phyloP scores from a whole-genome alignment of 2,113 vertebrate species.

The Toxotes chatareus region DNA sequence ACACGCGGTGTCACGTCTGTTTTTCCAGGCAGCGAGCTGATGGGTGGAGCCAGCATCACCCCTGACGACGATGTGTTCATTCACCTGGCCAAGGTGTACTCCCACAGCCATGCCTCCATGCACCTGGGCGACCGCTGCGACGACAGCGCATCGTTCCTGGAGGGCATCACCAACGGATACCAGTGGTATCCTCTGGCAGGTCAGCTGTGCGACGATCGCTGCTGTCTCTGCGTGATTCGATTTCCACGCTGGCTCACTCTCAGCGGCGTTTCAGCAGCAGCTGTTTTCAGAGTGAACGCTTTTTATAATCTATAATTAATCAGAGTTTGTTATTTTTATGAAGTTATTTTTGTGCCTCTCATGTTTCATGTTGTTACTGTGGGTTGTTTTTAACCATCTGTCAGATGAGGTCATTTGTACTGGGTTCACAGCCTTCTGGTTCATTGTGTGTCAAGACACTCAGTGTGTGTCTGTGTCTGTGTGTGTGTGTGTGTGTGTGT shows the following conservation, averaged over 20 bases:
- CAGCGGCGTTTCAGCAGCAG: too few relatives aligned
- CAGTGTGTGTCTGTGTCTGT: too few relatives aligned
- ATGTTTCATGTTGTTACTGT: too few relatives aligned
- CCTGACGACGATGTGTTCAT: slow-evolving; percentile 93
- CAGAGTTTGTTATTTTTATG: too few relatives aligned
- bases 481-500: slow-evolving; percentile 12
- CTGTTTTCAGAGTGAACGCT: too few relatives aligned
- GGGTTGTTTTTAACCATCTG: neutral
- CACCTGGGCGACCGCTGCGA: slow-evolving; percentile 80
- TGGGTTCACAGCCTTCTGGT: too few relatives aligned
- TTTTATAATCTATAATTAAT: too few relatives aligned
- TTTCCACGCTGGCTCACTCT: neutral
- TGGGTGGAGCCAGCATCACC: slow-evolving; percentile 80
- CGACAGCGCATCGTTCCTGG: slow-evolving; percentile 75
- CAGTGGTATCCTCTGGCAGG: slow-evolving; percentile 92
- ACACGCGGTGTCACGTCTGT: too few relatives aligned
- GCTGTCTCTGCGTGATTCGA: too few relatives aligned
- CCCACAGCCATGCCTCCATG: slow-evolving; percentile 89
- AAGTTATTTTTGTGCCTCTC: too few relatives aligned
- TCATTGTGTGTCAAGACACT: too few relatives aligned
- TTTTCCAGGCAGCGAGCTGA: slow-evolving; percentile 73
- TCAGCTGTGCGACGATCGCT: slow-evolving; percentile 59
- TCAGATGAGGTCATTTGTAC: too few relatives aligned
- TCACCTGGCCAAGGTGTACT: slow-evolving; percentile 91
- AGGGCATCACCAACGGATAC: slow-evolving; percentile 92